Conservation (phyloP, 1,140 invertebrate species). For the Aphelinus certus region DNA sequence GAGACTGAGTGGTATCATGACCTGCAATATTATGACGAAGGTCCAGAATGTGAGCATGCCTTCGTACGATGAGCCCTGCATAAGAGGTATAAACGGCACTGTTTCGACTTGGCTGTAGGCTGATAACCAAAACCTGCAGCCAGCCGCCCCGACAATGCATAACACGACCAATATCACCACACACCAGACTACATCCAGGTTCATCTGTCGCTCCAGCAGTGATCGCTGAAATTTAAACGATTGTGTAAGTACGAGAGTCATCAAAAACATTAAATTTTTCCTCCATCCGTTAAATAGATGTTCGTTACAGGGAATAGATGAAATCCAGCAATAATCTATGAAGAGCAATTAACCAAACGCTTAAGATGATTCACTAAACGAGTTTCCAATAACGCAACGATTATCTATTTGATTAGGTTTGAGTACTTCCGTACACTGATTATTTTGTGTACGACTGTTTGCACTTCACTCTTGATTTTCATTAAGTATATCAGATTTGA, state of each 20-base stretch:
- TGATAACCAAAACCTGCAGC: constrained; percentile 86
- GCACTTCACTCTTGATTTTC: background rate
- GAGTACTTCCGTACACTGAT: too few relatives aligned
- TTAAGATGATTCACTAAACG: too few relatives aligned
- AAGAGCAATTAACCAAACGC: too few relatives aligned
- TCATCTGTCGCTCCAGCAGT: constrained; percentile 91
- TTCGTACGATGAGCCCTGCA: constrained; percentile 75
- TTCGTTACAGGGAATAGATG: too few relatives aligned
- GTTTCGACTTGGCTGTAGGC: constrained; percentile 64
- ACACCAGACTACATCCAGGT: constrained; percentile 96
- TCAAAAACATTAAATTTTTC: too few relatives aligned
- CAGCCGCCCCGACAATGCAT: constrained; percentile 90
- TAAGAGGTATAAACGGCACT: constrained; percentile 73
- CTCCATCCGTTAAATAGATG: too few relatives aligned
- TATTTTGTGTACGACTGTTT: too few relatives aligned
- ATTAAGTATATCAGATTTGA: background rate
- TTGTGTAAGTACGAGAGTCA: background rate
- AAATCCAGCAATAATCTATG: too few relatives aligned
- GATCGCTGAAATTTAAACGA: constrained; percentile 70
- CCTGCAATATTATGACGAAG: constrained; percentile 94
- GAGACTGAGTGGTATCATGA: constrained; percentile 96
- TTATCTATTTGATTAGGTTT: too few relatives aligned
- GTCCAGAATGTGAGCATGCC: constrained; percentile 93
- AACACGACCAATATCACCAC: constrained; percentile 91
- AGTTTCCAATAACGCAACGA: too few relatives aligned